These are phyloP conservation scores for Patella depressa DNA, from an alignment of 2,888 invertebrate species.

Conservation along the genomic window DNA sequence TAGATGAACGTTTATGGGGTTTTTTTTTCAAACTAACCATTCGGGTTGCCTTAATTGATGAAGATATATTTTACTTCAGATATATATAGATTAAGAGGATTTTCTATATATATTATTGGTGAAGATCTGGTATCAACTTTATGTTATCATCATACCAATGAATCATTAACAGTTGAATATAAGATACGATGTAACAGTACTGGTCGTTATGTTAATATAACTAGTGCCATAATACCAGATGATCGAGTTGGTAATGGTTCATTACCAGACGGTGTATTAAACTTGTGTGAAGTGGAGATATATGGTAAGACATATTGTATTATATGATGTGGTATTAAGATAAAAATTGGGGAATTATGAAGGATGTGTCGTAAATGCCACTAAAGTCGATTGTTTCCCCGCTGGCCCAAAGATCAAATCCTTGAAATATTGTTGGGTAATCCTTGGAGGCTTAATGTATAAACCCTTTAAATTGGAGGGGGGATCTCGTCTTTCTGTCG, in stretches of 20 bases:
- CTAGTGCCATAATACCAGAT: not conserved
- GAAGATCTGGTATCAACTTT: not conserved
- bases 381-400: no score
- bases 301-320: not conserved
- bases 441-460: no score
- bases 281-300: not conserved
- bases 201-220: not conserved
- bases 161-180: not conserved
- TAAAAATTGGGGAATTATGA: no score
- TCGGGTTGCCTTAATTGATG: no score
- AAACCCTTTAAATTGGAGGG: no score
- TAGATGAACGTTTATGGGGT: no score
- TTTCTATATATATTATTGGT: not conserved
- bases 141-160: slow-evolving; percentile 4
- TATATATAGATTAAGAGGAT: not conserved
- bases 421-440: no score
- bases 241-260: not conserved
- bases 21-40: no score
- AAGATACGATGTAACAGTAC: not conserved
- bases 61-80: not conserved
- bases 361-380: no score
- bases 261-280: not conserved
- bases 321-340: no score
- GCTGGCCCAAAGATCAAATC: no score
- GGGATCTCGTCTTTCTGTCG: no score